Percentiles rank a stretch among this genome's conserved stretches.
Evolutionary conservation across 2,888 invertebrate genomes (phyloP).

Genomic region (Nemotelus pantherinus): DNA sequence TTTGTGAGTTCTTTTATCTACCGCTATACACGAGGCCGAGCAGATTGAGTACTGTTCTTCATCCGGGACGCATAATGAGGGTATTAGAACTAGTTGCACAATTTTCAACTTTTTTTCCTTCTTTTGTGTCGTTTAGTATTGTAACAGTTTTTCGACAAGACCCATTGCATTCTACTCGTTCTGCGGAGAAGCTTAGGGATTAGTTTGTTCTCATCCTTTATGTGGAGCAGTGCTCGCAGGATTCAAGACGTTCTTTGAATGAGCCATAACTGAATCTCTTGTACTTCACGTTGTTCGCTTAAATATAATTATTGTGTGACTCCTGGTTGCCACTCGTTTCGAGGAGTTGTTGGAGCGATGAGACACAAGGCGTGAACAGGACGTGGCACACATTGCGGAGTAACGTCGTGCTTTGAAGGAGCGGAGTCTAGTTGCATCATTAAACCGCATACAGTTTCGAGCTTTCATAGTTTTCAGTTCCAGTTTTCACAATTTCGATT

Average conservation of each 20-base stretch:
- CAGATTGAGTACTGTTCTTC: slow-evolving; percentile 12
- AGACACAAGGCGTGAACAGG: neutral
- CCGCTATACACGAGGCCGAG: slow-evolving; percentile 10
- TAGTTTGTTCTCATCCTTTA: slow-evolving; percentile 34
- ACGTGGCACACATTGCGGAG: slow-evolving; percentile 27
- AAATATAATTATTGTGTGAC: slow-evolving; percentile 39
- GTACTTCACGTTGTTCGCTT: neutral
- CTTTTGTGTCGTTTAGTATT: slow-evolving; percentile 43
- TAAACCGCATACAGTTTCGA: slow-evolving; percentile 37
- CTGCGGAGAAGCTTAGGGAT: slow-evolving; percentile 36
- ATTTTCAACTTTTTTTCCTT: slow-evolving; percentile 37
- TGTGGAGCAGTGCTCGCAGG: slow-evolving; percentile 1
- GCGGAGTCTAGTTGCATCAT: slow-evolving; percentile 32
- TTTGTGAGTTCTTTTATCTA: slow-evolving; percentile 29
- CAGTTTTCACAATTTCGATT: slow-evolving; percentile 31
- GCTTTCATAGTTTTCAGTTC: slow-evolving; percentile 29
- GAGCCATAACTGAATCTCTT: neutral
- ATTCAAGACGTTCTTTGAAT: slow-evolving; percentile 30
- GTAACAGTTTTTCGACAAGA: slow-evolving; percentile 37
- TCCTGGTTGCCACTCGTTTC: slow-evolving; percentile 15
- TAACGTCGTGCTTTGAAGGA: slow-evolving; percentile 11
- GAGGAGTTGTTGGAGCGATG: neutral
- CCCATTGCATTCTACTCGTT: slow-evolving; percentile 5
- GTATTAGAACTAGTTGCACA: slow-evolving; percentile 44
- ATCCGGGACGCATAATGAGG: slow-evolving; percentile 41